Conservation (phyloP, 2,888 invertebrate species). For the Pegoplata infirma region DNA sequence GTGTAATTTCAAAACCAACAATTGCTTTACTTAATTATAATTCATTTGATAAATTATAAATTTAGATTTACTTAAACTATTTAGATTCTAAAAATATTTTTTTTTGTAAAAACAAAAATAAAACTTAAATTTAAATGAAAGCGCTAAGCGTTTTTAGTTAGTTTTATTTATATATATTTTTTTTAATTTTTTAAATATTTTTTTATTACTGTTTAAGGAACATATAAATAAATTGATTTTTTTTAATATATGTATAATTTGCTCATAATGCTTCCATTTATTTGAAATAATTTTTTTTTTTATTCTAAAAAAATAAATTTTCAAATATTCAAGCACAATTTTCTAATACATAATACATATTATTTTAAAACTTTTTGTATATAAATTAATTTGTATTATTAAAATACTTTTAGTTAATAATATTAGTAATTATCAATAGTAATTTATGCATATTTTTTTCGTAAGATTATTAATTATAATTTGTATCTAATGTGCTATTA, state of each 20-base stretch:
- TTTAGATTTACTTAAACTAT: constrained; percentile 24
- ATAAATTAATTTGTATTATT: too few species aligned
- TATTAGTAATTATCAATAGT: background rate
- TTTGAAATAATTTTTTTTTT: constrained; percentile 4
- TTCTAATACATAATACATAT: constrained; percentile 1
- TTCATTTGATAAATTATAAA: background rate
- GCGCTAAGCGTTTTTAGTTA: constrained; percentile 44
- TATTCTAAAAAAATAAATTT: background rate
- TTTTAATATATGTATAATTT: background rate
- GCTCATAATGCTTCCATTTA: constrained; percentile 23
- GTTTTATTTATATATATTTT: background rate
- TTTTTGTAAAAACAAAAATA: background rate
- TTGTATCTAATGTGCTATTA: constrained; percentile 12
- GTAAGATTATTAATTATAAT: constrained; percentile 4
- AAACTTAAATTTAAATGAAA: background rate
- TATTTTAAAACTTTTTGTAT: constrained; percentile 5
- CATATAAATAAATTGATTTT: too few species aligned
- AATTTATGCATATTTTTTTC: background rate
- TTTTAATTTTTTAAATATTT: background rate
- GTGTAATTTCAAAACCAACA: background rate
- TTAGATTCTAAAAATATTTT: background rate
- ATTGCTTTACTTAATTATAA: constrained; percentile 28
- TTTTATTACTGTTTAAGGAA: too few species aligned
- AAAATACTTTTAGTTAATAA: too few species aligned
- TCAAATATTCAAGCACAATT: constrained; percentile 38